phyloP scores from a whole-genome alignment of 92 coral and sea anemone species.

The Palythoa heliodiscus region DNA sequence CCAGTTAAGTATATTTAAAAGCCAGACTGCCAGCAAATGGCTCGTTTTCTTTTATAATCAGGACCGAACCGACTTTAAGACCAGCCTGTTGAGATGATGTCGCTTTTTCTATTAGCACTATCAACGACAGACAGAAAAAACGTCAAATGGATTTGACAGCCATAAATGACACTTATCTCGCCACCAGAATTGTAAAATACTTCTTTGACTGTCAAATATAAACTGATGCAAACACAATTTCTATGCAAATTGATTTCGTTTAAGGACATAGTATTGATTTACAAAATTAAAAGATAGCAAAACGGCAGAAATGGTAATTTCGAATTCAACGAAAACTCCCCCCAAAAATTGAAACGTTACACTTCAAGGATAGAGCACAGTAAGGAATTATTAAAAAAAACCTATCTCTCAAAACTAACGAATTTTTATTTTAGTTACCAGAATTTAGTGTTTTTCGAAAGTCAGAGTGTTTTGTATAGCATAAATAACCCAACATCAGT shows the following conservation, averaged over 20 bases:
- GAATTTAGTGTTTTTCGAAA: no score
- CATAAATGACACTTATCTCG: not conserved
- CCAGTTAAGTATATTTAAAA: constrained; percentile 29
- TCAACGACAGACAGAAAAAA: not conserved
- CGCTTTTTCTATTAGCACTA: not conserved
- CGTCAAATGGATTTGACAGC: not conserved
- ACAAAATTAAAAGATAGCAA: not conserved
- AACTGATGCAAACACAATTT: constrained; percentile 29
- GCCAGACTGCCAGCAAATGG: constrained; percentile 1
- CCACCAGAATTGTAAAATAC: constrained; percentile 5
- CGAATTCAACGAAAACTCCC: not conserved
- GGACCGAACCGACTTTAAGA: not conserved
- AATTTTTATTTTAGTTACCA: no score
- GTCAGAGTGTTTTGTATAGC: no score
- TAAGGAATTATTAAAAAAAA: no score
- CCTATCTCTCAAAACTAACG: no score
- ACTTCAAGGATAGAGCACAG: not conserved
- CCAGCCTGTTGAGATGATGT: not conserved
- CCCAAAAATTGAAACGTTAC: not conserved
- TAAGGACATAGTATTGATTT: not conserved
- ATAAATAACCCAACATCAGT: no score
- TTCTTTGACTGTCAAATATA: constrained; percentile 4
- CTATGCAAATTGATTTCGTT: not conserved
- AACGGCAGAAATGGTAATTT: not conserved
- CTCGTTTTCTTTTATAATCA: not conserved